phyloP scores from a whole-genome alignment of 2,888 invertebrate genomes.

The Tachystola acroxantha region DNA sequence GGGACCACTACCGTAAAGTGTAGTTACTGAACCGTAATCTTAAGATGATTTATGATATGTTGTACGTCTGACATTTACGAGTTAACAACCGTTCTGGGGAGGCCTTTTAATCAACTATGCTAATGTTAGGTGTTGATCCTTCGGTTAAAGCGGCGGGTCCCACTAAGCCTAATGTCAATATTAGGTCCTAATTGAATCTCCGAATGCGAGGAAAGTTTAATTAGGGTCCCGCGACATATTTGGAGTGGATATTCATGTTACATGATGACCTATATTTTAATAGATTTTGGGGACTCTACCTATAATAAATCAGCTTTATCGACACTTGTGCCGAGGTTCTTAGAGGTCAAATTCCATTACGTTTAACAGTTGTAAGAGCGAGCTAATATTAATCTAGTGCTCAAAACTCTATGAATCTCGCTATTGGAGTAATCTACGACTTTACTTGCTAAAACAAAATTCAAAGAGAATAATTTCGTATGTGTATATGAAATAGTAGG shows the following conservation, averaged over 20 bases:
- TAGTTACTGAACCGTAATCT: conserved; percentile 68
- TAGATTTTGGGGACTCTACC: conserved; percentile 12
- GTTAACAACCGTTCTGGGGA: conserved; percentile 63
- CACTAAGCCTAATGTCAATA: conserved; percentile 64
- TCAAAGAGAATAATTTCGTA: too few species aligned
- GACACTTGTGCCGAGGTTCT: too few species aligned
- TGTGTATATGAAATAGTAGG: too few species aligned
- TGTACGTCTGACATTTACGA: conserved; percentile 73
- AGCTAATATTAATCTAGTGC: too few species aligned
- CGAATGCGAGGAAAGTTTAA: conserved; percentile 59
- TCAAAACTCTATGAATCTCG: too few species aligned
- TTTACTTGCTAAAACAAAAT: too few species aligned
- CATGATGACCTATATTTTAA: conserved; percentile 19
- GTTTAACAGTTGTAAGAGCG: too few species aligned
- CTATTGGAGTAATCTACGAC: too few species aligned
- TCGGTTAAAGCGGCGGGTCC: conserved; percentile 37
- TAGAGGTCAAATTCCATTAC: too few species aligned
- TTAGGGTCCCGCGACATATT: conserved; percentile 39
- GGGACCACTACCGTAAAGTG: conserved; percentile 41
- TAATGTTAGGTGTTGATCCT: conserved; percentile 71
- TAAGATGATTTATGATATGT: conserved; percentile 75
- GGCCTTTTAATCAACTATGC: conserved; percentile 77
- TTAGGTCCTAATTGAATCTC: conserved; percentile 66
- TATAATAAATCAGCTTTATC: conserved; percentile 10
- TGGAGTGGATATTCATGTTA: conserved; percentile 20